phyloP scores from a whole-genome alignment of 2,888 invertebrate genomes.

The Xanthorhoe spadicearia region DNA sequence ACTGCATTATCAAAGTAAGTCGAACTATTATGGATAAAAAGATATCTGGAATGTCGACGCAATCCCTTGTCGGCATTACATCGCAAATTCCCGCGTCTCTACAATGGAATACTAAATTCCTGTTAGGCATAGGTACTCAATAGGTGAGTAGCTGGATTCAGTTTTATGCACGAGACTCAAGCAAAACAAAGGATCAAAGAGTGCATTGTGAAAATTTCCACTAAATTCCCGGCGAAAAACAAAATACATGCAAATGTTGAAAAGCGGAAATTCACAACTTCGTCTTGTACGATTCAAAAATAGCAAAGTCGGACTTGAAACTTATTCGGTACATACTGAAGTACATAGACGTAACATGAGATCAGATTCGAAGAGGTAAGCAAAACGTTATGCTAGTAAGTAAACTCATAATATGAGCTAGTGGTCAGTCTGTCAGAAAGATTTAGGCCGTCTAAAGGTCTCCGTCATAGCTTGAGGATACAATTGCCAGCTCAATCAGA shows the following conservation, averaged over 20 bases:
- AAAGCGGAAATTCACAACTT: neutral
- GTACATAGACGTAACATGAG: neutral
- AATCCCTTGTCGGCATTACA: neutral
- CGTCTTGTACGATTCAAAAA: neutral
- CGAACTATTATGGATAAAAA: neutral
- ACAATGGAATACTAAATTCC: neutral
- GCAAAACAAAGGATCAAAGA: slow-evolving; percentile 1
- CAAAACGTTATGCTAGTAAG: neutral
- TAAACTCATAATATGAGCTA: too few species aligned
- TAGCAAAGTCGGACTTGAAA: neutral
- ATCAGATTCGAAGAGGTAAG: neutral
- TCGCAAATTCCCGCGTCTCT: neutral
- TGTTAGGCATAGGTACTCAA: neutral
- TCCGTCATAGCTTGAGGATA: too few species aligned
- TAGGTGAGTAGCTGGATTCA: neutral
- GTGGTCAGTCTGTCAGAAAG: too few species aligned
- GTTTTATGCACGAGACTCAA: neutral
- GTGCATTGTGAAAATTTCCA: neutral
- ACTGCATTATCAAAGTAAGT: too few species aligned
- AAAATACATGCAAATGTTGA: neutral
- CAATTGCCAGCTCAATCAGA: too few species aligned
- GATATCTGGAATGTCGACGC: neutral
- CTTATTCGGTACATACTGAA: neutral
- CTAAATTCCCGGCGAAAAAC: neutral
- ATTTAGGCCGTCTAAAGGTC: too few species aligned